Conservation (phyloP, 1,140 invertebrate species). For the Meloidogyne chitwoodi region DNA sequence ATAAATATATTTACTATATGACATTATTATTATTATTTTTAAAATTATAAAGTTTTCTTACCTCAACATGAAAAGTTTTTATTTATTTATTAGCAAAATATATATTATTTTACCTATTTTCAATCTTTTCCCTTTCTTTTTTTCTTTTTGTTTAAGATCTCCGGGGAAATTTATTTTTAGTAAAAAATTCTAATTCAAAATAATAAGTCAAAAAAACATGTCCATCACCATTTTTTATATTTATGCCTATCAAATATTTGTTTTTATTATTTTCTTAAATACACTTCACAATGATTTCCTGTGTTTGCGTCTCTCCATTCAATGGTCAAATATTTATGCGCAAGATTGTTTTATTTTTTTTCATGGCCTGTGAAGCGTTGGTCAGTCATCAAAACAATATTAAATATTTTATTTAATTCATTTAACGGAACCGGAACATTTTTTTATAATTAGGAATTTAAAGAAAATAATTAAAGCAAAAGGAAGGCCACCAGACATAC, state of each 20-base stretch:
- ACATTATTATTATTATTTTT: no score
- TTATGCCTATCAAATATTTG: neutral
- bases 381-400: neutral
- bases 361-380: neutral
- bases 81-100: no score
- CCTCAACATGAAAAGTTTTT: no score
- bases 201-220: neutral
- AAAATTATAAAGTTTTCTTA: no score
- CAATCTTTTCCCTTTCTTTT: neutral
- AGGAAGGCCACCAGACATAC: neutral
- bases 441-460: no score
- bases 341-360: neutral
- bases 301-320: neutral
- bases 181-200: neutral
- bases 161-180: neutral
- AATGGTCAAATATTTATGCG: neutral
- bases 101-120: no score
- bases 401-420: neutral
- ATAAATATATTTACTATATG: no score
- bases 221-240: neutral
- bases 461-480: no score
- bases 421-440: neutral
- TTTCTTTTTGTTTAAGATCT: neutral
- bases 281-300: neutral
- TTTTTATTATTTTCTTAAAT: neutral